These are phyloP conservation scores for Tenthredo amoena DNA, from an alignment of 2,888 invertebrate genomes.

Conservation along the genomic window DNA sequence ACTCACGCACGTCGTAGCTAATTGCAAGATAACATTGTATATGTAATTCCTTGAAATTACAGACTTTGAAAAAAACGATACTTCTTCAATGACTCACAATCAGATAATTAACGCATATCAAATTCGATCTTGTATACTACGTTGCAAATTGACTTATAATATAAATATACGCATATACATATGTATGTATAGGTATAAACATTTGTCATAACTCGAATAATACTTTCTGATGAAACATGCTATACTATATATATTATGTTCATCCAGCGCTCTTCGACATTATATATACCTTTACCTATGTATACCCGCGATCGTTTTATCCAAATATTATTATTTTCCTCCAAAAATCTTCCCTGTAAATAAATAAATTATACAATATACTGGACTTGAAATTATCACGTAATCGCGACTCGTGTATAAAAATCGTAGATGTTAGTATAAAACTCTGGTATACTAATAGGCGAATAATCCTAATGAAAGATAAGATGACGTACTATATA, in stretches of 20 bases:
- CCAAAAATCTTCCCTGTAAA: conserved; percentile 2
- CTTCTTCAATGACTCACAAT: neutral
- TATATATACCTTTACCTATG: neutral
- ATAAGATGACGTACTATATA: conserved; percentile 30
- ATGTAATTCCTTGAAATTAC: neutral
- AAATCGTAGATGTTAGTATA: conserved; percentile 56
- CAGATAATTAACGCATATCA: conserved; percentile 27
- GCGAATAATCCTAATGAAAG: conserved; percentile 57
- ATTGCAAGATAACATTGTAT: neutral
- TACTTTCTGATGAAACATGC: neutral
- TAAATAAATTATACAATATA: neutral
- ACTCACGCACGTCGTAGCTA: neutral
- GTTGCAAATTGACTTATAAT: neutral
- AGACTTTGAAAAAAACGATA: neutral
- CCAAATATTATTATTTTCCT: neutral
- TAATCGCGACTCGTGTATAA: conserved; percentile 53
- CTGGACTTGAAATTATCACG: conserved; percentile 53
- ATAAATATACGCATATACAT: neutral
- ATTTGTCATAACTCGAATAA: neutral
- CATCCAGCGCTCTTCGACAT: conserved; percentile 15
- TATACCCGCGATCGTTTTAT: neutral
- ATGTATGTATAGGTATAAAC: neutral
- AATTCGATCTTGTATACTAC: conserved; percentile 12
- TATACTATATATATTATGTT: neutral
- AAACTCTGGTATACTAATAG: conserved; percentile 62